A percentile compares a stretch with the other conserved stretches of the same genome.
Conservation (phyloP, 2,113 vertebrate genomes). For the Corydoras maculifer region DNA sequence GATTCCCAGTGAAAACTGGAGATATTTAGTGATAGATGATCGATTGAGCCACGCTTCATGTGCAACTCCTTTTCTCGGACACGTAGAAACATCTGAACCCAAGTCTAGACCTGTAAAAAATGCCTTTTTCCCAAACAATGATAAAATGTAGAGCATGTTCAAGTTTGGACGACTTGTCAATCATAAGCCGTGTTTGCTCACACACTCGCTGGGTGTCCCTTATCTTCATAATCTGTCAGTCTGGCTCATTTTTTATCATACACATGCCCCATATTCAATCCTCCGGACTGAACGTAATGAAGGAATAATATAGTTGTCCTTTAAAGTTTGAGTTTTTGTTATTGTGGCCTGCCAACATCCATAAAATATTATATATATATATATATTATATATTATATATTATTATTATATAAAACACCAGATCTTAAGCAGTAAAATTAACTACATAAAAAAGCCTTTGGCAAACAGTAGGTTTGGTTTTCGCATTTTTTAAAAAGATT, state of each 20-base stretch:
- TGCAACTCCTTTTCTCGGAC: constrained; percentile 12
- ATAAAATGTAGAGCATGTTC: constrained; percentile 25
- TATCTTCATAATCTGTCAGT: neutral
- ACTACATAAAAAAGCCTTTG: no score
- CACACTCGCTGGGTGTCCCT: constrained; percentile 15
- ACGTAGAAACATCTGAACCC: constrained; percentile 3
- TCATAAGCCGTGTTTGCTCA: constrained; percentile 33
- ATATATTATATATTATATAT: no score
- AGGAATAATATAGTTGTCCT: no score
- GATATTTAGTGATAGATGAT: constrained; percentile 38
- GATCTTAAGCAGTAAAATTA: no score
- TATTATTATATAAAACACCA: no score
- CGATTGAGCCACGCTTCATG: constrained; percentile 27
- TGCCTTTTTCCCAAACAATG: constrained; percentile 19
- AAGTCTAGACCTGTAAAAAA: constrained; percentile 23
- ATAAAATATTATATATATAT: no score
- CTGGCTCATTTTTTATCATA: neutral
- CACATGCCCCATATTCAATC: no score
- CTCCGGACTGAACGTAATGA: no score
- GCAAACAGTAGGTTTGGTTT: no score
- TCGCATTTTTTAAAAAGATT: no score
- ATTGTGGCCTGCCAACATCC: no score
- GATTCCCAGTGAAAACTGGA: constrained; percentile 28
- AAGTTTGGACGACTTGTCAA: constrained; percentile 14
- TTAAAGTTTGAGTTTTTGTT: no score